A percentile compares a stretch with the other conserved stretches of the same genome.
phyloP scores from a whole-genome alignment of 2,113 vertebrate genomes.

The Bagarius yarrelli region DNA sequence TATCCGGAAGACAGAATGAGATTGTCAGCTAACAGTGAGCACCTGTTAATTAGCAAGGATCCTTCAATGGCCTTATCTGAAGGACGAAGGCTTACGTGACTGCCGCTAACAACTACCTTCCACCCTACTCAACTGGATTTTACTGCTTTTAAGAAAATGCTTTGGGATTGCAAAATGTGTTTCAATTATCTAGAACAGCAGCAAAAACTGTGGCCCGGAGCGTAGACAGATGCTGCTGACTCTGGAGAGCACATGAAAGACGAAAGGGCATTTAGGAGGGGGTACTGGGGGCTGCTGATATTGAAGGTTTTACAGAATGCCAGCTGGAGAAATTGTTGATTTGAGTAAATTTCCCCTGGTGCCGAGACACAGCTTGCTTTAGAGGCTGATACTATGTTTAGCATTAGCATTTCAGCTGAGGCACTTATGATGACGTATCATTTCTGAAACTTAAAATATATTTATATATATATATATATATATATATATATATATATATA shows the following conservation, averaged over 20 bases:
- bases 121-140: constrained; percentile 2
- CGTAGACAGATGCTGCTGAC: constrained; percentile 39
- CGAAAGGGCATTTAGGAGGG: neutral
- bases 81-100: constrained; percentile 37
- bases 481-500: no score
- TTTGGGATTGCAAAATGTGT: constrained; percentile 1
- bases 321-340: constrained; percentile 7
- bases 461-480: no score
- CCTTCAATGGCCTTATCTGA: constrained; percentile 44
- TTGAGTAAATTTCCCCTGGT: constrained; percentile 18
- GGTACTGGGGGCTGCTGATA: neutral
- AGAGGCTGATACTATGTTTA: neutral
- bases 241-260: constrained; percentile 9
- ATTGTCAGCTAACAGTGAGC: constrained; percentile 20
- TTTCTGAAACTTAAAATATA: neutral
- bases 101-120: neutral
- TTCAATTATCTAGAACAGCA: constrained; percentile 37
- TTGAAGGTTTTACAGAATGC: constrained; percentile 12
- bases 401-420: constrained; percentile 18
- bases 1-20: constrained; percentile 37
- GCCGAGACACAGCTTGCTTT: neutral
- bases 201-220: constrained; percentile 12
- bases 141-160: constrained; percentile 17
- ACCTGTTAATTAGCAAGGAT: constrained; percentile 42
- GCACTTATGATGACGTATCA: constrained; percentile 26